Conservation (phyloP, 2,888 invertebrate genomes). For the Lampropteryx suffumata region DNA sequence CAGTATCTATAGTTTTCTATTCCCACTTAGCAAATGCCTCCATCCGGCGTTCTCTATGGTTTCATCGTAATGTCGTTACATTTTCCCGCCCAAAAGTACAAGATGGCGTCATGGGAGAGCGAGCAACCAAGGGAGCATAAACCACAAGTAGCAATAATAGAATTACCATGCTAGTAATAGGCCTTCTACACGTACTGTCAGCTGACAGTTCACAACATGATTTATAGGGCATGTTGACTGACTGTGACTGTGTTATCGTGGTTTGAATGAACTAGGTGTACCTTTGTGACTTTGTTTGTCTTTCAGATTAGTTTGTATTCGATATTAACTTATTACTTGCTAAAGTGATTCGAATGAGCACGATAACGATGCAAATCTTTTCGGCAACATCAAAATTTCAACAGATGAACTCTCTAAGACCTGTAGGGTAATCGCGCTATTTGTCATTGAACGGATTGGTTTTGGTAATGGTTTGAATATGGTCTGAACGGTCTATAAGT, state of each 20-base stretch:
- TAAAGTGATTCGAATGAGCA: too few species aligned
- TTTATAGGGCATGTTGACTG: conserved; percentile 1
- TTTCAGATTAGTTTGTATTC: too few species aligned
- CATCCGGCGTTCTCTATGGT: conserved; percentile 20
- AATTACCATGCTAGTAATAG: conserved; percentile 31
- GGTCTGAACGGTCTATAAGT: too few species aligned
- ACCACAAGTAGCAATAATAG: conserved; percentile 61
- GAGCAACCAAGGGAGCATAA: conserved; percentile 65
- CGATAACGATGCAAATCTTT: too few species aligned
- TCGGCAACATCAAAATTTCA: too few species aligned
- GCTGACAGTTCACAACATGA: conserved; percentile 23
- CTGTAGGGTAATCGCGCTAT: too few species aligned
- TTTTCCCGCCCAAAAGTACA: conserved; percentile 72
- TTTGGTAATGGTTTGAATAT: too few species aligned
- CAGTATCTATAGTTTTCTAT: not conserved
- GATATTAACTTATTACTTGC: too few species aligned
- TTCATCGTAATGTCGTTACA: conserved; percentile 36
- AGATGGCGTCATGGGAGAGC: conserved; percentile 77
- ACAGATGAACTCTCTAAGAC: too few species aligned
- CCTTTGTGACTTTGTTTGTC: too few species aligned
- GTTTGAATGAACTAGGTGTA: too few species aligned
- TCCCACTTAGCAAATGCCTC: conserved; percentile 7
- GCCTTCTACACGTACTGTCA: conserved; percentile 1
- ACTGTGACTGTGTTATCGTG: not conserved
- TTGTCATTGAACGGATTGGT: too few species aligned